Evolutionary conservation across 2,888 invertebrate genomes (phyloP).

Genomic region (Epicampocera succincta): DNA sequence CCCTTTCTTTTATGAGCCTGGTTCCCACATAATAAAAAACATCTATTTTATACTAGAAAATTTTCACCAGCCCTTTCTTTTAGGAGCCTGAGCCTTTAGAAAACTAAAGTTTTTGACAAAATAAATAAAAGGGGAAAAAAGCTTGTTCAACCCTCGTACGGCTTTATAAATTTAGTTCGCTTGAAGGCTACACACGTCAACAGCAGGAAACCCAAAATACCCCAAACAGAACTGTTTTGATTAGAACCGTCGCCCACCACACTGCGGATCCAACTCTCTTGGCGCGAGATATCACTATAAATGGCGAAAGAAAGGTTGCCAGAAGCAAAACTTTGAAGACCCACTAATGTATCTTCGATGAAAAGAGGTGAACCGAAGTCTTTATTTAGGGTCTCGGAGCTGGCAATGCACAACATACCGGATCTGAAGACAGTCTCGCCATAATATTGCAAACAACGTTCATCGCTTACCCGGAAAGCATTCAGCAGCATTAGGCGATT

Average conservation of each 20-base stretch:
- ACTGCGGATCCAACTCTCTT: slow-evolving; percentile 74
- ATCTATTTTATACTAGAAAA: too few relatives aligned
- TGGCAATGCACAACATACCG: slow-evolving; percentile 66
- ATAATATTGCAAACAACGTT: slow-evolving; percentile 56
- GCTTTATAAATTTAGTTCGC: slow-evolving; percentile 53
- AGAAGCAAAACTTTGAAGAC: slow-evolving; percentile 47
- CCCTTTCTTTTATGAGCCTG: too few relatives aligned
- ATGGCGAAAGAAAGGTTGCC: slow-evolving; percentile 29
- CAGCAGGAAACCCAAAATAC: slow-evolving; percentile 74
- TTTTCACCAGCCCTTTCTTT: too few relatives aligned
- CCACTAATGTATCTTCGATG: slow-evolving; percentile 62
- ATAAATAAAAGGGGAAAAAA: slow-evolving; percentile 18
- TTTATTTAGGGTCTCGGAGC: slow-evolving; percentile 22
- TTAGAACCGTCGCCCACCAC: slow-evolving; percentile 74
- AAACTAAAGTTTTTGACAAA: background rate
- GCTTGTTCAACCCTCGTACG: background rate
- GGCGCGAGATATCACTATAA: slow-evolving; percentile 65
- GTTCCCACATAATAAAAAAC: too few relatives aligned
- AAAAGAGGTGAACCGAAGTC: slow-evolving; percentile 70
- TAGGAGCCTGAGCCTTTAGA: background rate
- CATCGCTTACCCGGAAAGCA: slow-evolving; percentile 46
- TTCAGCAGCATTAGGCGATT: slow-evolving; percentile 65
- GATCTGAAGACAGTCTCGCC: slow-evolving; percentile 24
- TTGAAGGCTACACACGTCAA: slow-evolving; percentile 75
- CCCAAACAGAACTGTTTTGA: slow-evolving; percentile 78